Evolutionary conservation across 2,113 vertebrate species (phyloP).

Genomic region (Myotis yumanensis): DNA sequence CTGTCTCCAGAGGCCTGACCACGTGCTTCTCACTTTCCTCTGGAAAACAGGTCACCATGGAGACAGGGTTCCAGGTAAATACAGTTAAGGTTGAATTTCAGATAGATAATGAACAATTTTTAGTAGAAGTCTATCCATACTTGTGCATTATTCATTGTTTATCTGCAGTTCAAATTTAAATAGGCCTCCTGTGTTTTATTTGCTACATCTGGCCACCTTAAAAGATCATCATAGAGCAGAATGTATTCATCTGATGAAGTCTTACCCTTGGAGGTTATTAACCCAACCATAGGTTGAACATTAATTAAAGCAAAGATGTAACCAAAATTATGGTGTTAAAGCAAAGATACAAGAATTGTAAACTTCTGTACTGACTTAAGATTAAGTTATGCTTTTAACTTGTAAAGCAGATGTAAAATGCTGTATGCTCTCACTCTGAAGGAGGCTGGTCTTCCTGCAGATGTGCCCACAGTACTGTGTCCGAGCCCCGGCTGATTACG

Average conservation of each 20-base stretch:
- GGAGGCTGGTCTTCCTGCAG: not conserved
- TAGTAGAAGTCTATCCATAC: too few species aligned
- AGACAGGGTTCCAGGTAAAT: not conserved
- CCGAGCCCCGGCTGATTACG: not conserved
- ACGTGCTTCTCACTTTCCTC: not conserved
- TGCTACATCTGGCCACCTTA: too few species aligned
- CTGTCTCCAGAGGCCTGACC: not conserved
- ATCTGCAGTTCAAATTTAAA: not conserved
- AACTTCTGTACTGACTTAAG: not conserved
- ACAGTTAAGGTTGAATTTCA: not conserved
- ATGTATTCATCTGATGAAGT: not conserved
- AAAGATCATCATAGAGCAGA: not conserved
- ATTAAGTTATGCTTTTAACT: not conserved
- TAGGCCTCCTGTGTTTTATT: not conserved
- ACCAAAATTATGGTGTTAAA: not conserved
- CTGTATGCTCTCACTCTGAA: accelerated
- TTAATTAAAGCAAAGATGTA: not conserved
- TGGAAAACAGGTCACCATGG: not conserved
- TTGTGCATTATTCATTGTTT: not conserved
- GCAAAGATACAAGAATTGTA: not conserved
- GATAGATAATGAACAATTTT: not conserved
- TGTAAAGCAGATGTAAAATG: not conserved
- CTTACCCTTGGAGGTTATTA: not conserved
- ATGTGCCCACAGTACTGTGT: not conserved
- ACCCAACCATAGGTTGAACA: too few species aligned